Evolutionary conservation across 2,888 invertebrate genomes (phyloP).

Genomic region (Furcula furcula): DNA sequence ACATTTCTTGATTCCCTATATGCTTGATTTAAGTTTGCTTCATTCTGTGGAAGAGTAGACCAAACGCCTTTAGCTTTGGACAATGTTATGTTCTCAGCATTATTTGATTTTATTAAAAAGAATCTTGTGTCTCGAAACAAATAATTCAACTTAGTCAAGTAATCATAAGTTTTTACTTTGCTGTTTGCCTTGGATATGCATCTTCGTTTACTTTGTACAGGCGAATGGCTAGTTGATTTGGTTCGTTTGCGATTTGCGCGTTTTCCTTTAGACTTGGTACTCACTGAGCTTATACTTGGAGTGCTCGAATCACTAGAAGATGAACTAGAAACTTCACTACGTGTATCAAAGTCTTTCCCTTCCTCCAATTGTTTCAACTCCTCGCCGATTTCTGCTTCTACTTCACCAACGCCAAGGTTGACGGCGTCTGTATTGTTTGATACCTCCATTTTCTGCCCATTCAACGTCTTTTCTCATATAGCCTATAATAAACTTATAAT

Average conservation of each 20-base stretch:
- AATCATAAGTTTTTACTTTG: constrained; percentile 88
- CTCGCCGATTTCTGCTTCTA: constrained; percentile 88
- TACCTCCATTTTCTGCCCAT: constrained; percentile 65
- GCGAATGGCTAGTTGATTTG: constrained; percentile 67
- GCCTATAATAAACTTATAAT: no score
- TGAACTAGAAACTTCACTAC: constrained; percentile 94
- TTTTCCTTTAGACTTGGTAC: constrained; percentile 84
- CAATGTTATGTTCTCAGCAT: constrained; percentile 96
- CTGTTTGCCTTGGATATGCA: constrained; percentile 50
- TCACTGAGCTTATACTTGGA: constrained; percentile 90
- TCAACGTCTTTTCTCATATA: background rate
- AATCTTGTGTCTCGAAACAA: constrained; percentile 96
- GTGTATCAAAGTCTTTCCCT: constrained; percentile 89
- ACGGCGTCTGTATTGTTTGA: constrained; percentile 82
- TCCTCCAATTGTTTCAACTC: constrained; percentile 90
- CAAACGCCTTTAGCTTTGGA: constrained; percentile 98
- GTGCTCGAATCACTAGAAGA: constrained; percentile 87
- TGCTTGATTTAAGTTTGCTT: constrained; percentile 97
- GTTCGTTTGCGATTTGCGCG: constrained; percentile 81
- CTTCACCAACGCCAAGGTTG: constrained; percentile 85
- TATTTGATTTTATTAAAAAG: constrained; percentile 98
- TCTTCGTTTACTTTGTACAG: constrained; percentile 62
- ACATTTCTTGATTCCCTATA: constrained; percentile 96
- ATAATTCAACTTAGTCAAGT: constrained; percentile 94
- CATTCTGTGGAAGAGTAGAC: constrained; percentile 99